These are phyloP conservation scores for Agapornis canus DNA, from an alignment of 2,797 vertebrate genomes.

Conservation along the genomic window DNA sequence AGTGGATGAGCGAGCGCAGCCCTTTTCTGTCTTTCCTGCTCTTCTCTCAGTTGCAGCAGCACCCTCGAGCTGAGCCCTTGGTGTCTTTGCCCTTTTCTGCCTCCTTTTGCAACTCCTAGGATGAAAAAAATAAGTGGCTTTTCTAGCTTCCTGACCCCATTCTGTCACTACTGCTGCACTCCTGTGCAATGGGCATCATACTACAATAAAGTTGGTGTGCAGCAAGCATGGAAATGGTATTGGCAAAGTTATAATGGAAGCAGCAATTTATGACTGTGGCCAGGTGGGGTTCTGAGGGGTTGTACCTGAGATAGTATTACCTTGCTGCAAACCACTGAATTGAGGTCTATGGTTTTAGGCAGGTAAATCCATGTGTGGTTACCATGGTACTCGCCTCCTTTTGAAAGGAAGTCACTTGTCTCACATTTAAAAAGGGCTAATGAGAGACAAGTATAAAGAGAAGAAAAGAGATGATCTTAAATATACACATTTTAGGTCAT, in stretches of 20 bases:
- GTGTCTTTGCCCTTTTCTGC: slow-evolving; percentile 2
- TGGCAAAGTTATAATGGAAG: slow-evolving; percentile 82
- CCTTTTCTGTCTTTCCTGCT: background rate
- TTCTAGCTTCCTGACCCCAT: slow-evolving; percentile 80
- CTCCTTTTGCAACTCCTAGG: slow-evolving; percentile 11
- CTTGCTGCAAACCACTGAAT: background rate
- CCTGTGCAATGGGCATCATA: slow-evolving; percentile 77
- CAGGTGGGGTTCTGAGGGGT: slow-evolving; percentile 73
- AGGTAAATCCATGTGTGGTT: background rate
- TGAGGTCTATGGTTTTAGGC: background rate
- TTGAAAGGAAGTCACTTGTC: background rate
- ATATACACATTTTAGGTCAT: background rate
- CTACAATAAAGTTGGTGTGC: slow-evolving; percentile 80
- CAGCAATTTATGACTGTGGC: slow-evolving; percentile 78
- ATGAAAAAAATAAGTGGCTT: slow-evolving; percentile 61
- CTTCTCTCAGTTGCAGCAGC: background rate
- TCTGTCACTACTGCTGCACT: slow-evolving; percentile 82
- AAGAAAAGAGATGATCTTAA: background rate
- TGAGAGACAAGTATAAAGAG: background rate
- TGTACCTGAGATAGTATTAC: slow-evolving; percentile 70
- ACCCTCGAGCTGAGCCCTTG: background rate
- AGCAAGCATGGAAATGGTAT: slow-evolving; percentile 78
- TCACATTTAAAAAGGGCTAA: background rate
- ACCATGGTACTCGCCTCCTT: background rate
- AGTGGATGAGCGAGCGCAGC: background rate